Percentiles rank a stretch among this genome's conserved stretches.
These are phyloP conservation scores for Malurus leucopterus DNA, from an alignment of 2,797 vertebrate species.

Conservation along the genomic window DNA sequence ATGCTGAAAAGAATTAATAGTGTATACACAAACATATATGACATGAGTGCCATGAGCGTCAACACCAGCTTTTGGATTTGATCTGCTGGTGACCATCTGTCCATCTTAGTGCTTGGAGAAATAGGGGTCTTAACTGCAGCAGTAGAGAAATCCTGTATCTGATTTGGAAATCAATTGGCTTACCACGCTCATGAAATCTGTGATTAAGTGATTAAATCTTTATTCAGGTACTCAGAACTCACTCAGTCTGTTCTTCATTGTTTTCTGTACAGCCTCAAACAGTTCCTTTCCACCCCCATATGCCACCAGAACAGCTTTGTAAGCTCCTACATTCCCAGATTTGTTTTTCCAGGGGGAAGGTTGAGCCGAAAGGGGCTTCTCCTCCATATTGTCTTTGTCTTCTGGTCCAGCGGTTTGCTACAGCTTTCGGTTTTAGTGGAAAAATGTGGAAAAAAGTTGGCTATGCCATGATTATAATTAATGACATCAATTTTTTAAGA, in stretches of 20 bases:
- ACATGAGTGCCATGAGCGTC: background rate
- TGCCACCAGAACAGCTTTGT: background rate
- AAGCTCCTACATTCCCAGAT: background rate
- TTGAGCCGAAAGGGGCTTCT: background rate
- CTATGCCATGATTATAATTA: background rate
- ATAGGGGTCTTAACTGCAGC: background rate
- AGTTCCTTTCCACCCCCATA: accelerated
- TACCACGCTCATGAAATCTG: background rate
- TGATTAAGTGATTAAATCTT: background rate
- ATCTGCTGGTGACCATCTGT: background rate
- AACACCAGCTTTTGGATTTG: background rate
- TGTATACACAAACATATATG: background rate
- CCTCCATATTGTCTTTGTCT: background rate
- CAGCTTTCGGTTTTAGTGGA: background rate
- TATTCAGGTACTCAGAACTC: background rate
- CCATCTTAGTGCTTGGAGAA: background rate
- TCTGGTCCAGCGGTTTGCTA: background rate
- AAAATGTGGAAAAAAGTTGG: background rate
- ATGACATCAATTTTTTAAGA: background rate
- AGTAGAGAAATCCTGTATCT: background rate
- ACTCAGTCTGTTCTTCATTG: background rate
- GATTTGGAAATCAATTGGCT: background rate
- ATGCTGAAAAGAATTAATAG: background rate
- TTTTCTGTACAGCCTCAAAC: background rate
- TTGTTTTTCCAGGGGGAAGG: accelerated